Percentiles rank a stretch among this genome's conserved stretches.
phyloP scores from a whole-genome alignment of 2,113 vertebrate genomes.

The Pelusios castaneus region DNA sequence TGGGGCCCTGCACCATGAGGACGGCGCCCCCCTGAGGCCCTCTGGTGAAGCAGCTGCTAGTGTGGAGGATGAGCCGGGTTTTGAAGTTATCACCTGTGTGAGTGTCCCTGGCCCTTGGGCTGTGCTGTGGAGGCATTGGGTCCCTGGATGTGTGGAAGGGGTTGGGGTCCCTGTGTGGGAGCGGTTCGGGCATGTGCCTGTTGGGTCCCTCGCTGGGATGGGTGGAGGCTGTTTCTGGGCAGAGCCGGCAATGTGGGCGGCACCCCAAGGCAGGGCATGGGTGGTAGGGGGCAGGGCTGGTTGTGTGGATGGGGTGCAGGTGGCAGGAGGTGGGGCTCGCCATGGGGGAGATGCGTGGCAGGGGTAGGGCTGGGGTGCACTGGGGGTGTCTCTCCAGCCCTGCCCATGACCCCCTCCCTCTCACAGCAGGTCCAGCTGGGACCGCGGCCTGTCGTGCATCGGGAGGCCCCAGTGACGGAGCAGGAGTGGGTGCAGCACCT shows the following conservation, averaged over 20 bases:
- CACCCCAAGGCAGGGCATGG: too few species aligned
- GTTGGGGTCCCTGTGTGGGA: too few species aligned
- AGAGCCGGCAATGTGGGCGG: too few species aligned
- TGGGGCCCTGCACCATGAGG: constrained; percentile 83
- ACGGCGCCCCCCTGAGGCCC: constrained; percentile 54
- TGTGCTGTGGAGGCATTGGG: not conserved
- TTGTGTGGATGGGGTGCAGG: too few species aligned
- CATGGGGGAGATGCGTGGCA: rapidly evolving
- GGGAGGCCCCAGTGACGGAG: constrained; percentile 78
- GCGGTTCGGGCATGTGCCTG: too few species aligned
- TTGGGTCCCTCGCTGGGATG: not conserved
- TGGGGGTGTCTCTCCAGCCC: not conserved
- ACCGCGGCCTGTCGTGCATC: constrained; percentile 79
- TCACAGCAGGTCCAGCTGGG: constrained; percentile 84
- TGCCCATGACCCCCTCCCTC: not conserved
- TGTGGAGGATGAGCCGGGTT: constrained; percentile 87
- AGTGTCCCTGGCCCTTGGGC: constrained; percentile 24
- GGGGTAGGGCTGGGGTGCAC: not conserved
- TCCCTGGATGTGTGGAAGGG: too few species aligned
- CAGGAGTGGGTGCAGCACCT: constrained; percentile 83
- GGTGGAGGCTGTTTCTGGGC: not conserved
- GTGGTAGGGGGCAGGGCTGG: not conserved
- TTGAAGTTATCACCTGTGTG: constrained; percentile 93
- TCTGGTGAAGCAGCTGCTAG: constrained; percentile 38
- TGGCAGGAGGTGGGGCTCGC: not conserved